Base-by-base conservation (phyloP, 2,113 vertebrate genomes). In the Oryzias curvinotus region DNA sequence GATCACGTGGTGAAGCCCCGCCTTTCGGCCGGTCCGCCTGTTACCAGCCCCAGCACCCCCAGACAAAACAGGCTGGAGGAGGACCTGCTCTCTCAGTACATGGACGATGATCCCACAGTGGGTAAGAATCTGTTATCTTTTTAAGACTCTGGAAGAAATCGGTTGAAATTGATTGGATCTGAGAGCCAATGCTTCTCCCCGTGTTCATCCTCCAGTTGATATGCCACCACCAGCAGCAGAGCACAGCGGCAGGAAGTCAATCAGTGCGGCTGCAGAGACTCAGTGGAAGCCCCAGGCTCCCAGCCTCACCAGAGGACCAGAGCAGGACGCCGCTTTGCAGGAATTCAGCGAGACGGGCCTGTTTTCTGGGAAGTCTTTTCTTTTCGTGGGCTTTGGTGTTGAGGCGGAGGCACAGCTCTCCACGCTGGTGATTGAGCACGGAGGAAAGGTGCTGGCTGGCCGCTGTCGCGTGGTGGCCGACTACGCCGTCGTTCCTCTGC, bases 401-500 rank as follows among this genome's bases (percentile, higher is more conserved):
- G 96, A 98, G 55, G 93, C 94, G 0, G 93, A 96, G 72, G 78
- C 85, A 17, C 94, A 87, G 80, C 80, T 98, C 64, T 87, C 86
- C 52, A 62, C 77, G 43, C 48, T 95, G 65, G 91, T 97, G 82
- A 91, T 85, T 55, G 94, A 96, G 69, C 93, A 95, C 26, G 89
- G 85, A 81, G 97, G 97, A 58, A 93, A 85, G 81, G 84, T 95
- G 48, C 65, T 96, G 44, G 73, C 69, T 0, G 88, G 85, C 5
- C 89, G 89, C 0, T 93, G 87, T 10, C 92, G 94, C 62, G 84
- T 83, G 1, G 84, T 98, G 52, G 95, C 94, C 0, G 94, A 99
- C 84, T 99, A 94, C 47, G 95, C 95, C 1, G 92, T 99, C 56
- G 97, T 99, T 1, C 97, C 97, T 1, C 82, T 98, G 49, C 57